Conservation (phyloP, 2,888 invertebrate genomes). For the Limnephilus lunatus region DNA sequence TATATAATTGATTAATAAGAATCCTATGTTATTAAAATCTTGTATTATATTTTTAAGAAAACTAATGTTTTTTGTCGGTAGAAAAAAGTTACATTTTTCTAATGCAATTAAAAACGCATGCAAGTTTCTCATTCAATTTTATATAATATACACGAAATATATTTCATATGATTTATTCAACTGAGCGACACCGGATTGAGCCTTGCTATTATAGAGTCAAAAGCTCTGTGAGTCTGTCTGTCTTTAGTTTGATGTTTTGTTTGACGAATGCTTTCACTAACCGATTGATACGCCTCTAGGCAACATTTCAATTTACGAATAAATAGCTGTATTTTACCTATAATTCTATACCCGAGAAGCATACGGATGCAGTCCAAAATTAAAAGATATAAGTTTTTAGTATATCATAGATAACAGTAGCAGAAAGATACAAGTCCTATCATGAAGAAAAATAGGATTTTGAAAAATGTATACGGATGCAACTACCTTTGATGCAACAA, state of each 20-base stretch:
- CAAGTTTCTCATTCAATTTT: neutral
- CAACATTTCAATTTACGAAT: neutral
- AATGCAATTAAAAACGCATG: neutral
- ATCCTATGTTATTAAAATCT: too few relatives aligned
- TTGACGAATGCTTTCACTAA: neutral
- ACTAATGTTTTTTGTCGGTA: too few relatives aligned
- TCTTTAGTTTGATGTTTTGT: neutral
- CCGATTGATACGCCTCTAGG: neutral
- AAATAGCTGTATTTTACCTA: neutral
- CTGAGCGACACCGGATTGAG: neutral
- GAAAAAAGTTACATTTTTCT: neutral
- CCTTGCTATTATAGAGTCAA: neutral
- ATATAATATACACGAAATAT: neutral
- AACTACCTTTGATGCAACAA: too few relatives aligned
- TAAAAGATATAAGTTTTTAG: too few relatives aligned
- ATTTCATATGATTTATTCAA: neutral
- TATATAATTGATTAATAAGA: too few relatives aligned
- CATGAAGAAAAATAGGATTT: too few relatives aligned
- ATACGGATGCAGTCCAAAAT: too few relatives aligned
- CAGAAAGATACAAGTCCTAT: too few relatives aligned
- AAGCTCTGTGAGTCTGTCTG: neutral
- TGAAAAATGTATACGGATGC: too few relatives aligned
- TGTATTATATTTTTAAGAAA: too few relatives aligned
- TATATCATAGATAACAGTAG: too few relatives aligned
- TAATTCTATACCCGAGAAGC: too few relatives aligned